phyloP scores from a whole-genome alignment of 2,797 vertebrate species.

The Erpetoichthys calabaricus region DNA sequence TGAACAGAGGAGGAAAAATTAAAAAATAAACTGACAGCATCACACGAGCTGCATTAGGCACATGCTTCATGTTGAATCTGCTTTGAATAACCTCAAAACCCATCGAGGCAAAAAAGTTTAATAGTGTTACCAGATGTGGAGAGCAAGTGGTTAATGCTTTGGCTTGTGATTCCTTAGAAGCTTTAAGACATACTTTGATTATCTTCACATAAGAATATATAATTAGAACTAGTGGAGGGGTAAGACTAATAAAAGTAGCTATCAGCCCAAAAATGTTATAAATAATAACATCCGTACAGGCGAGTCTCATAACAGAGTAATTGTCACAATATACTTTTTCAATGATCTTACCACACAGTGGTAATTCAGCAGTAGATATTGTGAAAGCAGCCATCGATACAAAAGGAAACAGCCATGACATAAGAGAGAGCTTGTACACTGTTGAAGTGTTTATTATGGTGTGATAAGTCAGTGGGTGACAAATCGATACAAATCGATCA shows the following conservation, averaged over 20 bases:
- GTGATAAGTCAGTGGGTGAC: conserved; percentile 22
- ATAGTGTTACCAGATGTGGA: conserved; percentile 21
- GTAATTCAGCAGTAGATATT: conserved; percentile 18
- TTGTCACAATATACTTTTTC: conserved; percentile 22
- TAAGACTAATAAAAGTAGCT: not conserved
- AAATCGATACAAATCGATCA: conserved; percentile 25
- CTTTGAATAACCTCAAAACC: conserved; percentile 22
- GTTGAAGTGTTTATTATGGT: conserved; percentile 17
- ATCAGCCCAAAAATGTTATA: conserved; percentile 16
- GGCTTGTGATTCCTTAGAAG: conserved; percentile 16
- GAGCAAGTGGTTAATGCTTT: conserved; percentile 27
- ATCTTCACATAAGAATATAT: conserved; percentile 23
- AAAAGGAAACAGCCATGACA: conserved; percentile 21
- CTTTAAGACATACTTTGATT: conserved; percentile 15
- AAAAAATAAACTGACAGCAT: conserved; percentile 27
- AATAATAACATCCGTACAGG: conserved; percentile 17
- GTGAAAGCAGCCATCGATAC: conserved; percentile 13
- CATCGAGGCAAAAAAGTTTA: conserved; percentile 18
- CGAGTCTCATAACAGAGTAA: conserved; percentile 20
- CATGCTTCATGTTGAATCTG: conserved; percentile 12
- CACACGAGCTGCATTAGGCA: conserved; percentile 10
- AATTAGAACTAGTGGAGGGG: conserved; percentile 19
- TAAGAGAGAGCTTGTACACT: conserved; percentile 11
- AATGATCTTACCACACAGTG: conserved; percentile 16
- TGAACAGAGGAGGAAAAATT: conserved; percentile 23